Conservation (phyloP, 2,888 invertebrate genomes). For the Hemaris fuciformis region DNA sequence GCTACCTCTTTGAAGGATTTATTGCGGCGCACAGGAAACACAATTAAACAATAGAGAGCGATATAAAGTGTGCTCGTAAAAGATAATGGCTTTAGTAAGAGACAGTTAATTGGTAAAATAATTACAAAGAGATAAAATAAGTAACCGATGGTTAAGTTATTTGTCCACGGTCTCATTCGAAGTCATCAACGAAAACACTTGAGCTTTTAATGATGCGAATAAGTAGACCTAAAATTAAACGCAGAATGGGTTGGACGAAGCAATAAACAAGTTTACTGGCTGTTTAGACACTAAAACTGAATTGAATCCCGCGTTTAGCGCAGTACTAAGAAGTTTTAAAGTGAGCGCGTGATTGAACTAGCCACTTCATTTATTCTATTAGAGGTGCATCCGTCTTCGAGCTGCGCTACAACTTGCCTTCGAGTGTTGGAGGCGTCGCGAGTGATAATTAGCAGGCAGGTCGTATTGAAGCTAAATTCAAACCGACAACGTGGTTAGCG, state of each 20-base stretch:
- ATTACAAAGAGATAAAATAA: constrained; percentile 17
- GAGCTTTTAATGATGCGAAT: constrained; percentile 24
- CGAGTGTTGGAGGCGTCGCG: constrained; percentile 21
- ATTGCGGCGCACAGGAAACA: constrained; percentile 32
- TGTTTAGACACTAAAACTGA: constrained; percentile 54
- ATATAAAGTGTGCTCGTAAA: constrained; percentile 9
- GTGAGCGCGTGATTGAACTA: constrained; percentile 39
- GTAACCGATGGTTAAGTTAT: constrained; percentile 12
- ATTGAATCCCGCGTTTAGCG: constrained; percentile 58
- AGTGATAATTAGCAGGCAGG: constrained; percentile 35
- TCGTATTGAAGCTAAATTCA: constrained; percentile 30
- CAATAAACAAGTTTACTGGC: constrained; percentile 48
- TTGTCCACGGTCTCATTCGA: constrained; percentile 17
- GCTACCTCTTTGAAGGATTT: constrained; percentile 61
- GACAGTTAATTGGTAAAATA: constrained; percentile 24
- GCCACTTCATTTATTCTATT: constrained; percentile 34
- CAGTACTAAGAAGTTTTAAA: constrained; percentile 44
- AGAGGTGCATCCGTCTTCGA: constrained; percentile 18
- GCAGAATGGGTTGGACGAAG: constrained; percentile 25
- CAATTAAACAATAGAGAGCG: constrained; percentile 28
- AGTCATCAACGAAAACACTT: constrained; percentile 14
- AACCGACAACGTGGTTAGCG: constrained; percentile 42
- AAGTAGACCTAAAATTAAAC: constrained; percentile 30
- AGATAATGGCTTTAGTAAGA: constrained; percentile 19
- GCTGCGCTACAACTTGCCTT: background rate